Base-by-base conservation (phyloP, 2,797 vertebrate genomes). In the Microchirus variegatus region DNA sequence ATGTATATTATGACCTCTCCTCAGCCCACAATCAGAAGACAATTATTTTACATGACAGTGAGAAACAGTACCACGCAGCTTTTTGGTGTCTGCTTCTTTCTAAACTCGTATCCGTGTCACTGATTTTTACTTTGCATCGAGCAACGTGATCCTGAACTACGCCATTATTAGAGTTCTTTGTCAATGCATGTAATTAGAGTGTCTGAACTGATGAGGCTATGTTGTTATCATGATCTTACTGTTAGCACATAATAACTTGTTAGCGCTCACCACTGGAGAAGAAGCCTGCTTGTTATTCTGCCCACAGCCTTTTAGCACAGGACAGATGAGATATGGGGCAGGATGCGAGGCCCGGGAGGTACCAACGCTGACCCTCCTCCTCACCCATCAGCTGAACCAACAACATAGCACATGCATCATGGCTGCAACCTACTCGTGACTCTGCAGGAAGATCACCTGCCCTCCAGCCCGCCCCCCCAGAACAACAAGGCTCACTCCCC, bases 241-340 rank as follows among this genome's bases (percentile, higher is more conserved):
- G 84, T 89, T 84, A 79, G 70, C 45, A 70, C 31, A 89, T 84
- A 82, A 89, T 84, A 82, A 85, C 77, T 85, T 79, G 64, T 81
- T 59, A 68, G 52, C 70, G 57, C 69, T 91, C 72, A 79, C 84
- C 78, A 81, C 70, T 64, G 67, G 78, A 82, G 83, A 85, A 85
- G 84, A 89, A 89, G 82, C 82, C 63, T 65, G 78, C 59, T 88
- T 89, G 78, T 84, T 83, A 90, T 87, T 82, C 79, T 58, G 60
- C 71, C 72, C 79, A 83, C 78, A 80, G 73, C 54, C 73, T 77
- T 78, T 82, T 78, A 79, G 81, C 9, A 45, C 58, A 65, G 83
- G 81, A 89, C 86, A 91, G 88, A 93, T 91, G 90, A 31, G 31
- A 31, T 22, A 22, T 31, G 31, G 31, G 31, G 31, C 31, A 31